Percentiles rank a stretch among this genome's conserved stretches.
phyloP scores from a whole-genome alignment of 2,113 vertebrate species.

The Misgurnus mizolepis region DNA sequence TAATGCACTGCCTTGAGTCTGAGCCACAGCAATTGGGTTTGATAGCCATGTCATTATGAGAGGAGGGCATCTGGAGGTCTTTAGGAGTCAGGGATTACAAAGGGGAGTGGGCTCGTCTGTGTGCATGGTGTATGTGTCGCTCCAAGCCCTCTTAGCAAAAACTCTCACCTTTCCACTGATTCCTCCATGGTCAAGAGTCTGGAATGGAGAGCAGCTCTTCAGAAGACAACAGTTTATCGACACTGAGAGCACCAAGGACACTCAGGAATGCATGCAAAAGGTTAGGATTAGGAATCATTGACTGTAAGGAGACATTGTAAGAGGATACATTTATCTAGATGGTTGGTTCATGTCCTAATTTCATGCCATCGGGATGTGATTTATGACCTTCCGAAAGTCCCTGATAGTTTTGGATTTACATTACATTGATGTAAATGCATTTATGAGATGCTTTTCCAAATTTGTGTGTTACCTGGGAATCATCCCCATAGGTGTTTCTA shows the following conservation, averaged over 20 bases:
- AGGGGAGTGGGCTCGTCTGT: constrained; percentile 46
- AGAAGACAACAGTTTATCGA: constrained; percentile 32
- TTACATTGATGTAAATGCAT: no score
- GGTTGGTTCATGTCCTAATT: neutral
- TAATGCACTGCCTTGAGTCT: constrained; percentile 77
- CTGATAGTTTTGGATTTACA: constrained; percentile 28
- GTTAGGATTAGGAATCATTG: constrained; percentile 13
- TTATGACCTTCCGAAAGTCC: neutral
- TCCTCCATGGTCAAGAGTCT: constrained; percentile 55
- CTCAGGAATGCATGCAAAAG: constrained; percentile 2
- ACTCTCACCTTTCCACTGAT: constrained; percentile 54
- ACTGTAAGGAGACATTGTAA: neutral
- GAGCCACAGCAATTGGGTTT: constrained; percentile 79
- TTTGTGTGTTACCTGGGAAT: no score
- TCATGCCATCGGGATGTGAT: neutral
- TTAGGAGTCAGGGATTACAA: constrained; percentile 71
- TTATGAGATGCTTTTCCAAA: no score
- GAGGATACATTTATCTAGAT: neutral
- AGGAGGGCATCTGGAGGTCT: constrained; percentile 78
- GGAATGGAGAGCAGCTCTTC: constrained; percentile 49
- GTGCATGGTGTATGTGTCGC: constrained; percentile 20
- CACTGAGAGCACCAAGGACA: neutral
- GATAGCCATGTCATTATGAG: constrained; percentile 79
- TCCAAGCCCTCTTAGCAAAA: constrained; percentile 36
- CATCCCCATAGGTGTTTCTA: no score